These are phyloP conservation scores for Rhipidura dahli DNA, from an alignment of 2,113 vertebrate genomes.

Conservation along the genomic window DNA sequence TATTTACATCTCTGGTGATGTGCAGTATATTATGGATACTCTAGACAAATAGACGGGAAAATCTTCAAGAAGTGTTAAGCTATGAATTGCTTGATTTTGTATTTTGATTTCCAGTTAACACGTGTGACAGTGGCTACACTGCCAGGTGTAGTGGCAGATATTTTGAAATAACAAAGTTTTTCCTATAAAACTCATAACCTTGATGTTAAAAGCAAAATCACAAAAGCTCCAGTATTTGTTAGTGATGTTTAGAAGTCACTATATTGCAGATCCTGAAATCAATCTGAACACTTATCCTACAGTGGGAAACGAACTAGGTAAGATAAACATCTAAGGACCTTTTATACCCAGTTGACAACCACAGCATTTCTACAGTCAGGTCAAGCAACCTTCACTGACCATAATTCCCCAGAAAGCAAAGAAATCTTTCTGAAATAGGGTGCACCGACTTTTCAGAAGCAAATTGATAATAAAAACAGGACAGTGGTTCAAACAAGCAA, in stretches of 20 bases:
- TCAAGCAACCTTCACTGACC: background rate
- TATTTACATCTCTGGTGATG: background rate
- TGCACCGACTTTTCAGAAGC: background rate
- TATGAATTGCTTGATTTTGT: background rate
- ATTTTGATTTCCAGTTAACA: background rate
- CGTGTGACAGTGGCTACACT: background rate
- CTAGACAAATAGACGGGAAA: background rate
- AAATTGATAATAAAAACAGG: background rate
- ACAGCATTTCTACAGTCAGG: background rate
- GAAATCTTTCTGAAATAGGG: background rate
- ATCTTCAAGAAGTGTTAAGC: background rate
- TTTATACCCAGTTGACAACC: background rate
- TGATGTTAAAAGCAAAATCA: background rate
- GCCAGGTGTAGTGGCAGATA: rapidly evolving
- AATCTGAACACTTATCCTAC: background rate
- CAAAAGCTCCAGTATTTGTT: background rate
- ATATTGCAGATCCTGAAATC: background rate
- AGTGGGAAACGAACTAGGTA: background rate
- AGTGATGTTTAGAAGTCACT: background rate
- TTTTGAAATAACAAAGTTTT: background rate
- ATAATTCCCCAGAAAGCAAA: background rate
- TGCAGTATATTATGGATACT: background rate
- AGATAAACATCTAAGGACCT: background rate
- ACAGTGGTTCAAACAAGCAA: background rate
- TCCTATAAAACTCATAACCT: background rate